Evolutionary conservation across 2,888 invertebrate genomes (phyloP).

Genomic region (Hyposoter didymator): DNA sequence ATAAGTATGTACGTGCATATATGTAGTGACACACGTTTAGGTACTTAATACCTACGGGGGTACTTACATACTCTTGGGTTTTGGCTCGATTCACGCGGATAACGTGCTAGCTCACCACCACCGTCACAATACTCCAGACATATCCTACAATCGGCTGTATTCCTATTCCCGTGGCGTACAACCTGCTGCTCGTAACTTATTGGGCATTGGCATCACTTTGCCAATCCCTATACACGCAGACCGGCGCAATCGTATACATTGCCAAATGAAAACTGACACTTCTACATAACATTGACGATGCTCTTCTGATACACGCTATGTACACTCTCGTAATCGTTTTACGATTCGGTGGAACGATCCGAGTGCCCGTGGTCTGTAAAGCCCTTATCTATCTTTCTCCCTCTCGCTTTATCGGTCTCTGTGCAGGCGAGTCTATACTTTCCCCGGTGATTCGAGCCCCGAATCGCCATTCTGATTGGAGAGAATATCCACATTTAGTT

Average conservation of each 20-base stretch:
- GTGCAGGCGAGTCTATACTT: conserved; percentile 56
- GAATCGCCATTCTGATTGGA: conserved; percentile 63
- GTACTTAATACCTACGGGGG: conserved; percentile 57
- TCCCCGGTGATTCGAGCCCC: conserved; percentile 63
- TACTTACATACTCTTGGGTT: conserved; percentile 47
- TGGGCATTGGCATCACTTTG: conserved; percentile 62
- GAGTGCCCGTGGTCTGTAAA: conserved; percentile 71
- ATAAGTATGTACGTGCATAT: background rate
- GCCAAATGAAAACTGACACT: conserved; percentile 63
- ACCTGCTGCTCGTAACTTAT: conserved; percentile 61
- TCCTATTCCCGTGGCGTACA: conserved; percentile 40
- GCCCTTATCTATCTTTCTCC: conserved; percentile 60
- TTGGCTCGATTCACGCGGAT: conserved; percentile 56
- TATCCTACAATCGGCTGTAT: conserved; percentile 27
- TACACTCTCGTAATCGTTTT: conserved; percentile 75
- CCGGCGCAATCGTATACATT: conserved; percentile 19
- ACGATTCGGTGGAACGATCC: conserved; percentile 73
- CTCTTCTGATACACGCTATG: conserved; percentile 45
- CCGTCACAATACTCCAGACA: conserved; percentile 13
- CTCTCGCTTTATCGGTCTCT: conserved; percentile 33
- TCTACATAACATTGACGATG: conserved; percentile 33
- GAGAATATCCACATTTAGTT: conserved; percentile 32
- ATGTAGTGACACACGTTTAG: conserved; percentile 4
- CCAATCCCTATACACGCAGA: conserved; percentile 17
- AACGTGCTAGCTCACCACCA: conserved; percentile 41